Conservation (phyloP, 2,113 vertebrate genomes). For the Megaceryle maxima region DNA sequence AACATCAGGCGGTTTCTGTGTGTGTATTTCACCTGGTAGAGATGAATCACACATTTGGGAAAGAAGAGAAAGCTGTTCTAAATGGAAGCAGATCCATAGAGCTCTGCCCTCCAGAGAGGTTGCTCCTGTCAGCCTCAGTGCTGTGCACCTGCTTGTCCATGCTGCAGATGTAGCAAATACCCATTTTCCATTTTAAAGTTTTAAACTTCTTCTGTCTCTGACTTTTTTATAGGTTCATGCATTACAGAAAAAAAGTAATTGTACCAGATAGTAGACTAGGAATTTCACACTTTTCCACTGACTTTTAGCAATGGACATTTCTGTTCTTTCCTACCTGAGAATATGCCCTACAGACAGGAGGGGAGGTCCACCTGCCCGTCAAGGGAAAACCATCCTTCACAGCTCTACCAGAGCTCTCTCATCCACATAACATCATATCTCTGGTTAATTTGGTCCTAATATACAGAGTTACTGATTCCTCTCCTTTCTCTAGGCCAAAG, state of each 20-base stretch:
- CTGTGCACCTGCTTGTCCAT: rapidly evolving
- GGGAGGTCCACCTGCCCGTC: neutral
- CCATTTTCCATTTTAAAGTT: neutral
- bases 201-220: neutral
- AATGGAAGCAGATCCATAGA: neutral
- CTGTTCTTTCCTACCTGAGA: neutral
- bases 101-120: neutral
- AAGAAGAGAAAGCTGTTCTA: neutral
- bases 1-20: neutral
- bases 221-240: neutral
- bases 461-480: neutral
- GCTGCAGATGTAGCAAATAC: neutral
- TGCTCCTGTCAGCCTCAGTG: neutral
- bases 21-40: neutral
- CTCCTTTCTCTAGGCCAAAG: neutral
- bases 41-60: neutral
- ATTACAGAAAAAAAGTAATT: neutral
- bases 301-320: neutral
- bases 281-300: neutral
- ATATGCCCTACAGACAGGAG: neutral
- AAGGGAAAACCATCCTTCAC: neutral
- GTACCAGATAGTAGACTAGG: neutral
- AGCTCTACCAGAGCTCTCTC: neutral
- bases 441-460: neutral
- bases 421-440: rapidly evolving